Percentiles rank a stretch among this genome's conserved stretches.
These are phyloP conservation scores for Diorhabda elongata DNA, from an alignment of 1,140 invertebrate species.

Conservation along the genomic window DNA sequence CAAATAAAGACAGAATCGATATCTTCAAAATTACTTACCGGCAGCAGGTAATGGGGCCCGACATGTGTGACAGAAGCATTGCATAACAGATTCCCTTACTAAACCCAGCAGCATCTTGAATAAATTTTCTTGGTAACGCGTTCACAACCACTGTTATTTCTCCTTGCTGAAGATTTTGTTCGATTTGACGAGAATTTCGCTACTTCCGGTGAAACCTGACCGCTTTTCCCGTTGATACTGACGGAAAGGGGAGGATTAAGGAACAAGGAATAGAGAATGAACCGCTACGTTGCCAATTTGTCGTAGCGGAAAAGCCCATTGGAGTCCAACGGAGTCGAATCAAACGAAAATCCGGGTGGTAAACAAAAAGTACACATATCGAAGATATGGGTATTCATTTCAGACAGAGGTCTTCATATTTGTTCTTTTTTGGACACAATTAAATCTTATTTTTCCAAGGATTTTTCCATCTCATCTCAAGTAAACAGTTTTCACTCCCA, in stretches of 20 bases:
- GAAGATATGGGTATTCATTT: too few relatives aligned
- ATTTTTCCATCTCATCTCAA: too few relatives aligned
- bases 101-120: conserved; percentile 75
- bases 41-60: conserved; percentile 69
- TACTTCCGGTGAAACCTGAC: conserved; percentile 1
- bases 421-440: too few relatives aligned
- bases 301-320: neutral
- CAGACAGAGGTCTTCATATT: too few relatives aligned
- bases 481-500: too few relatives aligned
- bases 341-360: too few relatives aligned
- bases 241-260: neutral
- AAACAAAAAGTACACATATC: too few relatives aligned
- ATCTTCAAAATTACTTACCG: conserved; percentile 53
- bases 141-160: neutral
- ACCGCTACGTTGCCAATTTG: neutral
- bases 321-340: neutral
- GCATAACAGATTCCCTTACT: conserved; percentile 79
- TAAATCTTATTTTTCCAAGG: too few relatives aligned
- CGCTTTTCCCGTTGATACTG: neutral
- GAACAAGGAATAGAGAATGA: conserved; percentile 3
- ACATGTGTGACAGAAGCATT: conserved; percentile 87
- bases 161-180: neutral
- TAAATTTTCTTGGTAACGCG: conserved; percentile 22
- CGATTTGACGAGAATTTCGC: conserved; percentile 2
- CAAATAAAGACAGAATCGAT: neutral